Evolutionary conservation across 2,113 vertebrate genomes (phyloP).

Genomic region (Eulacestoma nigropectus): DNA sequence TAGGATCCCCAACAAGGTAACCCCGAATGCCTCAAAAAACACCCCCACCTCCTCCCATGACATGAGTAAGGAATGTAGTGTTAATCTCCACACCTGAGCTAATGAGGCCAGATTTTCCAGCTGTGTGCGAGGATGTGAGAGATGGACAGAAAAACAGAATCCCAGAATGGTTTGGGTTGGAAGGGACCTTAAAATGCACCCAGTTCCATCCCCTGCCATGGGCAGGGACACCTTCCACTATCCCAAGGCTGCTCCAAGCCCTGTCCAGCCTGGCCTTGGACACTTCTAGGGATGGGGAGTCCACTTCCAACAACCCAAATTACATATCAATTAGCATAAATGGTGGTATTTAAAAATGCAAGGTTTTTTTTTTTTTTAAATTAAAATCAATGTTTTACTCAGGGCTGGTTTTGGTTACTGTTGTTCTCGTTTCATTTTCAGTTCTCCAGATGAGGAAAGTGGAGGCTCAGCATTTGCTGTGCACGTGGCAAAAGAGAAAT

Average conservation of each 20-base stretch:
- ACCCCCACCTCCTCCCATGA: not conserved
- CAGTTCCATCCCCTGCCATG: too few relatives aligned
- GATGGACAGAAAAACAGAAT: not conserved
- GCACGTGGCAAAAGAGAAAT: accelerated
- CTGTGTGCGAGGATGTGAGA: not conserved
- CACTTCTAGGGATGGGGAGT: not conserved
- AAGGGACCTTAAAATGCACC: not conserved
- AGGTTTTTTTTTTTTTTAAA: accelerated
- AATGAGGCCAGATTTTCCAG: not conserved
- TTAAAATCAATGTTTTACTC: not conserved
- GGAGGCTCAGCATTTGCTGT: not conserved
- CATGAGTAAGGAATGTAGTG: not conserved
- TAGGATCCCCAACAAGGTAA: not conserved
- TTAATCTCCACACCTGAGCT: not conserved
- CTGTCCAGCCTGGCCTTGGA: accelerated
- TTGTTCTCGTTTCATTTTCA: accelerated
- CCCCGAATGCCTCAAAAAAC: not conserved
- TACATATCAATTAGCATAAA: not conserved
- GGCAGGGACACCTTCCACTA: not conserved
- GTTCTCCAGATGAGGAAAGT: not conserved
- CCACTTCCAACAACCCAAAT: not conserved
- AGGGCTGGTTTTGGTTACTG: not conserved
- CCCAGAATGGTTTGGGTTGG: not conserved
- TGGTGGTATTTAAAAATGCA: not conserved
- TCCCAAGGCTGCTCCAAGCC: not conserved